Evolutionary conservation across 2,888 invertebrate genomes (phyloP), one percentile per base, ranked within the genome.

Genomic region (Rhagonycha lutea): DNA sequence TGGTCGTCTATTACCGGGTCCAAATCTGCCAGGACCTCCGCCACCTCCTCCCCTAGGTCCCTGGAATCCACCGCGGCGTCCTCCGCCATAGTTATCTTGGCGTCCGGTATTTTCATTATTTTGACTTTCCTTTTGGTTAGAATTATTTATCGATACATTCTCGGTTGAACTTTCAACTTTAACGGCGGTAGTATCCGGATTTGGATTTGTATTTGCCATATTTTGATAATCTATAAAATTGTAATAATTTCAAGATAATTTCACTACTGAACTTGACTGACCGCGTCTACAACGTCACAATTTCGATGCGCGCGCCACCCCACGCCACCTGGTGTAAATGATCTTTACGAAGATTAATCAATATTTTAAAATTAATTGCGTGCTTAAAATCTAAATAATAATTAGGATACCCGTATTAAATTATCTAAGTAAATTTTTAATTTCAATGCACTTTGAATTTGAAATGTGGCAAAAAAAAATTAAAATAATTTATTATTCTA

Each of bases 1-100:
- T 65, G 88, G 89, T 88, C 88, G 86, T 87, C 86, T 83, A 79
- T 86, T 78, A 23, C 74, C 71, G n/a, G 76, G 78, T 74, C 76
- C 67, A 14, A 76, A 79, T 62, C 80, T 82, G 1, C 80, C 79
- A 73, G 78, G 76, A 60, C 81, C 72, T 14, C 78, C 77, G 14
- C 80, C 79, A 67, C 80, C 79, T 28, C 80, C 79, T 28, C 80
- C 79, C 69, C 81, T 79, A 72, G 78, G 73, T 28, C 80, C 71
- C 0, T 74, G 75, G n/a, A 74, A 78, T 14, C 80, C 80, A 9
- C 79, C 79, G 67, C 80, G 63, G 73, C 81, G 80, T 73, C 81
- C 78, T 28, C 80, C 80, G 72, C 78, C 75, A 28, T 75, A 75
- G 32, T 78, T 79, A 14, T 74, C 74, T 61, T 71, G 74, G 28